Percentiles rank a stretch among this genome's conserved stretches.
phyloP scores from a whole-genome alignment of 2,797 vertebrate species.

The Sus cebifrons region DNA sequence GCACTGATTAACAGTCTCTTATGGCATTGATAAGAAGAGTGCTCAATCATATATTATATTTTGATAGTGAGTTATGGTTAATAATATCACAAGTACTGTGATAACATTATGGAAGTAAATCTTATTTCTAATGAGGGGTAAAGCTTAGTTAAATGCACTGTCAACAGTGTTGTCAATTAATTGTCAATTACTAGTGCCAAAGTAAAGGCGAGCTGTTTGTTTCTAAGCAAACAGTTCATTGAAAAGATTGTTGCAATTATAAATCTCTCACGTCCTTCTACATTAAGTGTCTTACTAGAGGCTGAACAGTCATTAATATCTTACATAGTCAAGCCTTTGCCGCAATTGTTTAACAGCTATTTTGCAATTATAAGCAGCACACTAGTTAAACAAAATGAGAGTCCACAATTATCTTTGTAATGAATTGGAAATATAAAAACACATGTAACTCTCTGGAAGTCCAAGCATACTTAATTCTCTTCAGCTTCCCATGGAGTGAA shows the following conservation, averaged over 20 bases:
- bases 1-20: constrained; percentile 24
- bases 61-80: constrained; percentile 75
- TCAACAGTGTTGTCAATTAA: constrained; percentile 86
- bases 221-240: constrained; percentile 89
- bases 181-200: constrained; percentile 87
- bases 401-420: constrained; percentile 90
- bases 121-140: constrained; percentile 71
- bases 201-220: constrained; percentile 89
- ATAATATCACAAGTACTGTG: constrained; percentile 80
- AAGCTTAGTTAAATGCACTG: constrained; percentile 81
- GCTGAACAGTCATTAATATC: constrained; percentile 89
- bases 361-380: constrained; percentile 89
- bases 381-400: constrained; percentile 91
- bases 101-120: constrained; percentile 71
- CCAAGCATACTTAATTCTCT: constrained; percentile 87
- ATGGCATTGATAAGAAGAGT: constrained; percentile 62
- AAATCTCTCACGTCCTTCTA: constrained; percentile 87
- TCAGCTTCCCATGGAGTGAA: constrained; percentile 88
- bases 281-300: constrained; percentile 88
- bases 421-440: constrained; percentile 91
- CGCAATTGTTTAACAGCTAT: constrained; percentile 89
- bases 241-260: constrained; percentile 91
- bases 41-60: constrained; percentile 50
- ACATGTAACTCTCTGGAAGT: constrained; percentile 87
- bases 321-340: constrained; percentile 85